phyloP scores from a whole-genome alignment of 2,113 vertebrate genomes.

The Cinclus mexicanus region DNA sequence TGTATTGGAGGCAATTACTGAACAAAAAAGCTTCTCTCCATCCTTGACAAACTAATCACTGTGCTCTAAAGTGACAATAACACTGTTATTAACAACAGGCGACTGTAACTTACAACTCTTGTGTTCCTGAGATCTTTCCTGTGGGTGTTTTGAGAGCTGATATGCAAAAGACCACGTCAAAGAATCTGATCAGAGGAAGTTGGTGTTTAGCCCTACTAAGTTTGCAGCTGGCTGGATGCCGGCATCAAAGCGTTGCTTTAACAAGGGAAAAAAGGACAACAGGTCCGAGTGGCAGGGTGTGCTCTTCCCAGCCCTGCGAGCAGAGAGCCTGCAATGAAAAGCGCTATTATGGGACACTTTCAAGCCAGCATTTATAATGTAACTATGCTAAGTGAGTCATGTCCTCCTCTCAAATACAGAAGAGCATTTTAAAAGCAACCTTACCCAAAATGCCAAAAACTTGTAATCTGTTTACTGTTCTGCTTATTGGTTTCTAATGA shows the following conservation, averaged over 20 bases:
- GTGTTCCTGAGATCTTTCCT: neutral
- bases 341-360: neutral
- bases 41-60: neutral
- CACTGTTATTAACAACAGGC: neutral
- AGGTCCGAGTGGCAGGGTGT: neutral
- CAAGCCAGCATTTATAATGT: neutral
- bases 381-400: constrained; percentile 7
- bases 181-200: neutral
- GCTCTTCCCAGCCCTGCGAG: neutral
- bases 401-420: constrained; percentile 39
- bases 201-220: neutral
- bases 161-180: neutral
- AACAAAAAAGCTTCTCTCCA: neutral
- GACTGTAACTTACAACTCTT: neutral
- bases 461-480: constrained; percentile 4
- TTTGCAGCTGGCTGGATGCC: neutral
- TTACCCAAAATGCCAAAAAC: constrained; percentile 43
- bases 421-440: constrained; percentile 33
- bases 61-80: neutral
- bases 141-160: neutral
- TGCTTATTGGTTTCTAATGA: neutral
- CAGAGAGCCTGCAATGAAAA: neutral
- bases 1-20: neutral
- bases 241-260: neutral
- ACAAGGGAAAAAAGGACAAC: neutral